Conservation (phyloP, 2,113 vertebrate genomes). For the Caranx ignobilis region DNA sequence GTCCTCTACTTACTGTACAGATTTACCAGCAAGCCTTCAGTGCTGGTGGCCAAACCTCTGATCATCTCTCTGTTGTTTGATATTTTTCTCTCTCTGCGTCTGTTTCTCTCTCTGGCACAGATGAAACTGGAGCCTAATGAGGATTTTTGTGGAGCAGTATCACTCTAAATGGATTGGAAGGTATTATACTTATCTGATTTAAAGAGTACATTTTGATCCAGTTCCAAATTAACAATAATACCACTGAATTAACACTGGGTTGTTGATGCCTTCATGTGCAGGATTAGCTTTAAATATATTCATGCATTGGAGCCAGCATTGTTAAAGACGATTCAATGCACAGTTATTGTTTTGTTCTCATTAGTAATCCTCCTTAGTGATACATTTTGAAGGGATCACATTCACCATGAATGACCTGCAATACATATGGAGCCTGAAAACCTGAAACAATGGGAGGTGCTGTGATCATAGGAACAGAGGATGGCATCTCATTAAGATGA, state of each 20-base stretch:
- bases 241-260: background rate
- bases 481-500: slow-evolving; percentile 59
- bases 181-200: background rate
- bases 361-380: slow-evolving; percentile 11
- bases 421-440: background rate
- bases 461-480: slow-evolving; percentile 36
- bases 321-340: background rate
- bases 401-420: background rate
- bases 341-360: slow-evolving; percentile 1
- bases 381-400: background rate
- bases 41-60: slow-evolving; percentile 31
- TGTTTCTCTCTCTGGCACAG: slow-evolving; percentile 7
- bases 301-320: background rate
- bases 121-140: slow-evolving; percentile 21
- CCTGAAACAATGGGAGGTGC: slow-evolving; percentile 30
- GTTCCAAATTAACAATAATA: slow-evolving; percentile 1
- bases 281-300: background rate
- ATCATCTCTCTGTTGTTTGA: slow-evolving; percentile 37
- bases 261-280: background rate
- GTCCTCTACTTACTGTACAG: slow-evolving; percentile 32
- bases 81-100: slow-evolving; percentile 3
- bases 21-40: slow-evolving; percentile 35
- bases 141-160: slow-evolving; percentile 8
- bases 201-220: slow-evolving; percentile 11
- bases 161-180: background rate